Evolutionary conservation across 2,113 vertebrate genomes (phyloP).

Genomic region (Phasianus colchicus): DNA sequence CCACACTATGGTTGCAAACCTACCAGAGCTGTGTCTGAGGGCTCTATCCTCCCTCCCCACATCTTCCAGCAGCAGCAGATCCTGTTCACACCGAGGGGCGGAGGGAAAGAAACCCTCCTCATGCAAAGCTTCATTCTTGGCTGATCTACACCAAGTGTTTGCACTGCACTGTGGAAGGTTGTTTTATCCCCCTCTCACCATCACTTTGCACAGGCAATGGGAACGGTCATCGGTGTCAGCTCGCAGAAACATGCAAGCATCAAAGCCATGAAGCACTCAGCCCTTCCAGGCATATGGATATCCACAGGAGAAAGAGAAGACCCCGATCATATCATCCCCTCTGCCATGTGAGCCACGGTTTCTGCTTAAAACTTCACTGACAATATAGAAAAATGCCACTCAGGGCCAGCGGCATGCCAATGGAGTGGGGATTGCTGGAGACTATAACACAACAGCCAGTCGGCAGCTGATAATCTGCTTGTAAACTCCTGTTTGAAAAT

Average conservation of each 20-base stretch:
- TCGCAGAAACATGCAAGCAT: not conserved
- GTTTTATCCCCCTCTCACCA: constrained; percentile 25
- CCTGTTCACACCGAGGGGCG: not conserved
- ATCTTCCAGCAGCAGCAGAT: not conserved
- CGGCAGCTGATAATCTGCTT: constrained; percentile 70
- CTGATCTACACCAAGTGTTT: constrained; percentile 33
- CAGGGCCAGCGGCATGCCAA: not conserved
- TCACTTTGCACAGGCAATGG: not conserved
- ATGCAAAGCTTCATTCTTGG: constrained; percentile 52
- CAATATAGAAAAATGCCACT: not conserved
- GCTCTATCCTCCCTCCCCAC: not conserved
- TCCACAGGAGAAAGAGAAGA: not conserved
- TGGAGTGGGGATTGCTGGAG: not conserved
- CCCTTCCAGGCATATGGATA: not conserved
- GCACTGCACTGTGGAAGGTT: constrained; percentile 19
- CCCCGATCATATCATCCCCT: not conserved
- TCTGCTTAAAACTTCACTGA: constrained; percentile 15
- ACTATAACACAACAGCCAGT: constrained; percentile 24
- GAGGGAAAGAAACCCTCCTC: not conserved
- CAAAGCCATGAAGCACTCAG: not conserved
- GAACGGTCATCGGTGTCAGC: not conserved
- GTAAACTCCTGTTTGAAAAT: constrained; percentile 71
- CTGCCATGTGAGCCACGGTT: not conserved
- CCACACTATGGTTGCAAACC: not conserved
- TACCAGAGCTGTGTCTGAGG: not conserved